These are phyloP conservation scores for Porites lobata DNA, from an alignment of 92 coral and sea anemone genomes.

Conservation along the genomic window DNA sequence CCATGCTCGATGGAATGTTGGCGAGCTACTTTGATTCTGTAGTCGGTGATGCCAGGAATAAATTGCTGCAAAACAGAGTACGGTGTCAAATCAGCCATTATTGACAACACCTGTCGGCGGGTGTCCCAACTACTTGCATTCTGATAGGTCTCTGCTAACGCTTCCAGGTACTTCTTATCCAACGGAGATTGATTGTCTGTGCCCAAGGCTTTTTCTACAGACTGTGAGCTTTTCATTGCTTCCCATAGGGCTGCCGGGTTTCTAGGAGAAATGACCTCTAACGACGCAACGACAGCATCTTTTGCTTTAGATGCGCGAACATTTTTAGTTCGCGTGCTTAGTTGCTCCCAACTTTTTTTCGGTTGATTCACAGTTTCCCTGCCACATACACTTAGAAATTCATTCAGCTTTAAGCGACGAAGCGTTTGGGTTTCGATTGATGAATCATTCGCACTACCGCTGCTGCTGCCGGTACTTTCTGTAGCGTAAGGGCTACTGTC, in stretches of 20 bases:
- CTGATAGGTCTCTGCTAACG: constrained; percentile 61
- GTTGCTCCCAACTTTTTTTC: constrained; percentile 42
- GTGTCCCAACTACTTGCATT: constrained; percentile 67
- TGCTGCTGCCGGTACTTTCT: too few relatives aligned
- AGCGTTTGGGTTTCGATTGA: too few relatives aligned
- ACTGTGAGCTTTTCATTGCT: constrained; percentile 7
- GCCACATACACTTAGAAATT: constrained; percentile 27
- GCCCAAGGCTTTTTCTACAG: constrained; percentile 6
- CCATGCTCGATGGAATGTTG: constrained; percentile 50
- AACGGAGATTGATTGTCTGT: not conserved
- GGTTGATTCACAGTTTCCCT: constrained; percentile 20
- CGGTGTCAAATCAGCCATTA: constrained; percentile 72
- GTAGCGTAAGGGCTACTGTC: too few relatives aligned
- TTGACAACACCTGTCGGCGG: constrained; percentile 61
- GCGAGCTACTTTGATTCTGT: constrained; percentile 54
- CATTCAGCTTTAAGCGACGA: constrained; percentile 22
- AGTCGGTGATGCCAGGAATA: constrained; percentile 62
- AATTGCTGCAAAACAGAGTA: constrained; percentile 58
- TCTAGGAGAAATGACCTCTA: constrained; percentile 43
- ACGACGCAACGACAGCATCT: constrained; percentile 40
- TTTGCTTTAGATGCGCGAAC: constrained; percentile 31
- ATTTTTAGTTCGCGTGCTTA: constrained; percentile 33
- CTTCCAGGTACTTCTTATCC: constrained; percentile 50
- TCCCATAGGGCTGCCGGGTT: constrained; percentile 30
- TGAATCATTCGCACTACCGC: too few relatives aligned